Evolutionary conservation across 2,113 vertebrate genomes (phyloP), one percentile per base, ranked within the genome.

Genomic region (Coptodon bakossiorum): DNA sequence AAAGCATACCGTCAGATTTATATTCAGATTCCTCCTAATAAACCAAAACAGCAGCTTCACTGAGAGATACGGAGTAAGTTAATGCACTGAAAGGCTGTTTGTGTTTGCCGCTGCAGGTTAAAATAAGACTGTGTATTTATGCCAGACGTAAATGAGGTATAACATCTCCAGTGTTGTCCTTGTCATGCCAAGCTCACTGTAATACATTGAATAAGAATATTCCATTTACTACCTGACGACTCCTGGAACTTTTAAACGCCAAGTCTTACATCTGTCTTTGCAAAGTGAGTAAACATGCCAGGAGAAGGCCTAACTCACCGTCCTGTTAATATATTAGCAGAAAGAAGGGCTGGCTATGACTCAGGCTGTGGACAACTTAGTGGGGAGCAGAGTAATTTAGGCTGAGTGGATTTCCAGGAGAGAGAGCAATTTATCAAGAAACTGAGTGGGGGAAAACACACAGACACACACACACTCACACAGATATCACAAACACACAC

Each of bases 301-400:
- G 86, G 48, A 52, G 80, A 89, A 84, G 52, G 22, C n/a, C 50
- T 16, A 43, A 54, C 34, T 81, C 83, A 50, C 71, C 3, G 17
- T 45, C 5, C 81, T 66, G 86, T 83, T 84, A 81, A 88, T 83
- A 83, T 56, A 85, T 80, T 66, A 84, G 80, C 40, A 54, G 82
- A 87, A 61, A 85, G 61, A 68, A 12, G 19, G 54, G 34, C 22
- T 10, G 50, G 50, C 85, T 57, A 52, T 81, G 89, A 89, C 61
- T 92, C 81, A 83, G 88, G 29, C 80, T 85, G 83, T 89, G 90
- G 91, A 89, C 81, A 86, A 88, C 85, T 86, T 82, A 90, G 89
- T 88, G 71, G 85, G 85, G 86, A 88, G 86, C 90, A 82, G 86
- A 90, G 88, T 89, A 57, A 94, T 93, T 93, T 90, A 90, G 91